Conservation (phyloP, 2,888 invertebrate genomes). For the Rosalia funebris region DNA sequence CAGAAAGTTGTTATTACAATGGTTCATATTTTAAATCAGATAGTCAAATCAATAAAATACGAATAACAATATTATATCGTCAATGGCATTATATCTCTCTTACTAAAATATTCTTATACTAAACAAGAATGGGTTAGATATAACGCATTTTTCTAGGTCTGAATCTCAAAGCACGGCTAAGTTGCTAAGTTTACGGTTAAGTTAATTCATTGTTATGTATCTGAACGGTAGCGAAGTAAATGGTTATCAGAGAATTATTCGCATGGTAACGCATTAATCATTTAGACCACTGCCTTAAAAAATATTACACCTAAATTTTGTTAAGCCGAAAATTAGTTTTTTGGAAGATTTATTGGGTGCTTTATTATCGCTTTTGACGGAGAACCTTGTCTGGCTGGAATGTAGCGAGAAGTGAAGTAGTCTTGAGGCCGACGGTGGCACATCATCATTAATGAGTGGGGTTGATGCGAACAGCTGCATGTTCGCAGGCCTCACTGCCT, state of each 20-base stretch:
- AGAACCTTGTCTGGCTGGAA: slow-evolving; percentile 50
- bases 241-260: neutral
- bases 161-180: too few relatives aligned
- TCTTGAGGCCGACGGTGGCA: slow-evolving; percentile 75
- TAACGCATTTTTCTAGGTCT: neutral
- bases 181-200: too few relatives aligned
- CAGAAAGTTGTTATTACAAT: too few relatives aligned
- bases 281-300: slow-evolving; percentile 30
- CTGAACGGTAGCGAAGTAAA: too few relatives aligned
- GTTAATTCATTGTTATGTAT: too few relatives aligned
- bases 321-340: slow-evolving; percentile 47
- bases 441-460: slow-evolving; percentile 82
- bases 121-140: neutral
- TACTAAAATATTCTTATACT: too few relatives aligned
- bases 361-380: slow-evolving; percentile 50
- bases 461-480: slow-evolving; percentile 57
- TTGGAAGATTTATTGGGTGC: slow-evolving; percentile 44
- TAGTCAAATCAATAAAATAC: too few relatives aligned
- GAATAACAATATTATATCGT: too few relatives aligned
- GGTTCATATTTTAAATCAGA: too few relatives aligned
- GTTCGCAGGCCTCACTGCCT: slow-evolving; percentile 53
- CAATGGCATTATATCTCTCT: too few relatives aligned
- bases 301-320: slow-evolving; percentile 45
- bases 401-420: slow-evolving; percentile 75
- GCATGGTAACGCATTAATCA: slow-evolving; percentile 10